These are phyloP conservation scores for Tenthredo livida DNA, from an alignment of 2,888 invertebrate genomes.

Conservation along the genomic window DNA sequence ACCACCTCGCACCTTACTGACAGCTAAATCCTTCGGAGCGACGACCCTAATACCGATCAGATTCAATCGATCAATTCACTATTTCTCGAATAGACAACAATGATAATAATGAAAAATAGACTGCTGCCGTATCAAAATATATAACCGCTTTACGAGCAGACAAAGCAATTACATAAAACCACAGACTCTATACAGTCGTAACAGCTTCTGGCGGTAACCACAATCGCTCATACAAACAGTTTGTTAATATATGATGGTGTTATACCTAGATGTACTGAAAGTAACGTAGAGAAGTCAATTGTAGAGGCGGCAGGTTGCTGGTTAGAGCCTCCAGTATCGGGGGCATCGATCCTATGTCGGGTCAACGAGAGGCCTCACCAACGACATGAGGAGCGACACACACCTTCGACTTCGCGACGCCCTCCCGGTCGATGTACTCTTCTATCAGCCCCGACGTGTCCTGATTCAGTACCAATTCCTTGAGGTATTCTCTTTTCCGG, in stretches of 20 bases:
- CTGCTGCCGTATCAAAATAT: not conserved
- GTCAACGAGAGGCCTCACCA: constrained; percentile 72
- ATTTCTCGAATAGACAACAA: not conserved
- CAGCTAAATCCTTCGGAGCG: not conserved
- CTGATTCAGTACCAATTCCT: constrained; percentile 21
- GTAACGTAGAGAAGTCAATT: constrained; percentile 14
- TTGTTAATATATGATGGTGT: not conserved
- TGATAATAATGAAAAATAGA: not conserved
- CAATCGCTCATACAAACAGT: not conserved
- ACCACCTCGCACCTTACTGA: not conserved
- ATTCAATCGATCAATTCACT: not conserved
- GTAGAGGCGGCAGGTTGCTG: constrained; percentile 62
- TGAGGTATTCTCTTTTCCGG: not conserved
- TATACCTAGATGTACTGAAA: not conserved
- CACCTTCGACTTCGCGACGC: constrained; percentile 9
- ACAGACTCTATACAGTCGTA: not conserved
- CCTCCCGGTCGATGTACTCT: constrained; percentile 46
- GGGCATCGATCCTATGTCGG: constrained; percentile 75
- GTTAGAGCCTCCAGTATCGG: constrained; percentile 63
- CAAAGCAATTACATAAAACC: not conserved
- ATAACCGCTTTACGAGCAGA: not conserved
- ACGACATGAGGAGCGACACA: constrained; percentile 41
- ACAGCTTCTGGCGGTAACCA: not conserved
- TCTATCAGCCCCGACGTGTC: constrained; percentile 14
- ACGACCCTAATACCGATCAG: not conserved